A percentile compares a stretch with the other conserved stretches of the same genome.
Evolutionary conservation across 2,888 invertebrate species (phyloP).

Genomic region (Didymodactylos carnosus): DNA sequence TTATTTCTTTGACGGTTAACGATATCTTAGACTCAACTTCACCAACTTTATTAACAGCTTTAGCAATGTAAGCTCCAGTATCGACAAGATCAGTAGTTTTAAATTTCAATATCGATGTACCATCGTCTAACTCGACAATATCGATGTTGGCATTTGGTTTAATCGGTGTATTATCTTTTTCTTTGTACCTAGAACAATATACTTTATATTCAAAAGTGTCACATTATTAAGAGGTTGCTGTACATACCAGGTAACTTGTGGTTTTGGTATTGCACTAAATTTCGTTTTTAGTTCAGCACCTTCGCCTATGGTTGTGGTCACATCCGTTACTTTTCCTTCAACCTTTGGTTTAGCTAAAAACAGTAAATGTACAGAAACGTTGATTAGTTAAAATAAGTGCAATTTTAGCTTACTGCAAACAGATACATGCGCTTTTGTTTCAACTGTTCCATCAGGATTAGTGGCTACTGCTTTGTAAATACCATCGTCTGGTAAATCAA

Average conservation of each 20-base stretch:
- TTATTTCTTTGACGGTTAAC: conserved; percentile 8
- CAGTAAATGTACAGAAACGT: background rate
- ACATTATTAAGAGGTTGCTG: no score
- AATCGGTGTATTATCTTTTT: background rate
- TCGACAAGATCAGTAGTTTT: background rate
- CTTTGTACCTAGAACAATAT: background rate
- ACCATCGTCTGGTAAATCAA: background rate
- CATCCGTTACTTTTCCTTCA: background rate
- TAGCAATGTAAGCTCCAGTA: background rate
- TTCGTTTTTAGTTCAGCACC: background rate
- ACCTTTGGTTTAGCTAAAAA: background rate
- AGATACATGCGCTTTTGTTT: background rate
- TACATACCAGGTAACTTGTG: background rate
- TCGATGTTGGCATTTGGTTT: background rate
- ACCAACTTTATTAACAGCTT: conserved; percentile 8
- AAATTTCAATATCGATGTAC: background rate
- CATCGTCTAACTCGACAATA: background rate
- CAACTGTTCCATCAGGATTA: background rate
- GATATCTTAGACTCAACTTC: background rate
- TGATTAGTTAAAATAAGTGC: background rate
- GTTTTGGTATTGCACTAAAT: background rate
- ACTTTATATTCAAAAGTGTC: no score
- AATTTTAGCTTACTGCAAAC: background rate
- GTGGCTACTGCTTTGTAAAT: background rate
- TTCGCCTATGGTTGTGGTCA: background rate